phyloP scores from a whole-genome alignment of 1,140 invertebrate genomes.

The Pollicipes pollicipes region DNA sequence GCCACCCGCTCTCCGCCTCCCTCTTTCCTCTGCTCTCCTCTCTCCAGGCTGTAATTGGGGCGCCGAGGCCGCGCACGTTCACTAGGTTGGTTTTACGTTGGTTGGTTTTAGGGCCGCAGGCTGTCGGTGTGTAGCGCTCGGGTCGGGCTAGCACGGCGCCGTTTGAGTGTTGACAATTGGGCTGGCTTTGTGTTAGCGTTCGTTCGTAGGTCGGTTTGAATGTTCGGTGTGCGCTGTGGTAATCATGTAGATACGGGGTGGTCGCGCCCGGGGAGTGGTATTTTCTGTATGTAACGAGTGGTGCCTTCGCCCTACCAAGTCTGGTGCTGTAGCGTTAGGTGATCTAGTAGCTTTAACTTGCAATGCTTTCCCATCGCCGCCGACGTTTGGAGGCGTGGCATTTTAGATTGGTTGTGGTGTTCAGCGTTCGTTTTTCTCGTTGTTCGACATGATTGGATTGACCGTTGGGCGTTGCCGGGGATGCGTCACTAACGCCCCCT shows the following conservation, averaged over 20 bases:
- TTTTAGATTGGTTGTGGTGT: conserved; percentile 2
- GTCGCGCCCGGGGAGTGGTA: neutral
- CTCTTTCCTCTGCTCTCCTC: neutral
- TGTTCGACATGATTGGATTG: neutral
- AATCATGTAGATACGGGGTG: neutral
- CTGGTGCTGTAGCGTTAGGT: neutral
- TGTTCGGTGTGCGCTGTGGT: neutral
- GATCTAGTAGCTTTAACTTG: conserved; percentile 2
- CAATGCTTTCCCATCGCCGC: neutral
- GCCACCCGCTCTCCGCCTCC: neutral
- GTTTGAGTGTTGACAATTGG: neutral
- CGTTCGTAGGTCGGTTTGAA: neutral
- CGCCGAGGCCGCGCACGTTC: too few species aligned
- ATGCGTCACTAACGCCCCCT: too few species aligned
- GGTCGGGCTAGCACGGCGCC: neutral
- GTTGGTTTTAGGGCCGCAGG: neutral
- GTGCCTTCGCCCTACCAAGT: neutral
- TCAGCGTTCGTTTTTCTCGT: neutral
- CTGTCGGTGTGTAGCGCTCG: too few species aligned
- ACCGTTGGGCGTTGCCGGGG: too few species aligned
- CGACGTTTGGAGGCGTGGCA: neutral
- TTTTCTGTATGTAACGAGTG: neutral
- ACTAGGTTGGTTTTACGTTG: neutral
- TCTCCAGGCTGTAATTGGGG: too few species aligned
- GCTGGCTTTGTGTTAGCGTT: neutral